Conservation (phyloP, 1,140 invertebrate genomes). For the Penaeus vannamei region DNA sequence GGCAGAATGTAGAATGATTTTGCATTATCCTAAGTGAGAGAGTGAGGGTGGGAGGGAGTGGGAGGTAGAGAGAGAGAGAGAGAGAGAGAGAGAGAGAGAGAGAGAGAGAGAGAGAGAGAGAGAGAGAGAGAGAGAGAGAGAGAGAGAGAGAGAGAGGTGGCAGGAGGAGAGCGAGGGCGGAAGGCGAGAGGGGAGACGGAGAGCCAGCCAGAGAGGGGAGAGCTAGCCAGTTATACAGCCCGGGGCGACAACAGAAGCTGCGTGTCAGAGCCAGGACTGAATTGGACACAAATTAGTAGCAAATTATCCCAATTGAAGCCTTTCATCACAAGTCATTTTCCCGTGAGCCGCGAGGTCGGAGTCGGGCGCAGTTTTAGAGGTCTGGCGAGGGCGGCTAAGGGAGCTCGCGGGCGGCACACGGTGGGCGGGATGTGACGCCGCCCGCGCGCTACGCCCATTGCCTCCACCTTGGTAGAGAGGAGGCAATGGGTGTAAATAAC, state of each 20-base stretch:
- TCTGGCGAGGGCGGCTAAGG: too few relatives aligned
- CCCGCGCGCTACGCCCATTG: too few relatives aligned
- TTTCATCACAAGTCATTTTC: slow-evolving; percentile 61
- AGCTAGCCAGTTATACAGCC: not conserved
- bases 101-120: slow-evolving; percentile 28
- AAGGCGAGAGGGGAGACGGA: not conserved
- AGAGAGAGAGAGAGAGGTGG: slow-evolving; percentile 10
- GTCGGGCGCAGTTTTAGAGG: too few relatives aligned
- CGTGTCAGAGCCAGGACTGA: slow-evolving; percentile 54
- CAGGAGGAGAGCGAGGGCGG: not conserved
- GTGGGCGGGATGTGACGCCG: too few relatives aligned
- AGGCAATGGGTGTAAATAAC: too few relatives aligned
- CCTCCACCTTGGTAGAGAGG: too few relatives aligned
- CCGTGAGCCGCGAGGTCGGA: slow-evolving; percentile 36
- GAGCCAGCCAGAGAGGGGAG: not conserved
- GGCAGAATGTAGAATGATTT: not conserved
- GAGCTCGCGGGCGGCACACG: too few relatives aligned
- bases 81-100: not conserved
- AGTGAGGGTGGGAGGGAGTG: slow-evolving; percentile 35
- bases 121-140: slow-evolving; percentile 1
- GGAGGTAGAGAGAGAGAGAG: slow-evolving; percentile 42
- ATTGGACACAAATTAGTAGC: slow-evolving; percentile 61
- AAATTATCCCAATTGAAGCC: slow-evolving; percentile 64
- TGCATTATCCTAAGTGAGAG: not conserved
- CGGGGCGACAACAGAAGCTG: slow-evolving; percentile 20